Evolutionary conservation across 2,888 invertebrate genomes (phyloP), one percentile per base, ranked within the genome.

Genomic region (Pseudoips prasinana): DNA sequence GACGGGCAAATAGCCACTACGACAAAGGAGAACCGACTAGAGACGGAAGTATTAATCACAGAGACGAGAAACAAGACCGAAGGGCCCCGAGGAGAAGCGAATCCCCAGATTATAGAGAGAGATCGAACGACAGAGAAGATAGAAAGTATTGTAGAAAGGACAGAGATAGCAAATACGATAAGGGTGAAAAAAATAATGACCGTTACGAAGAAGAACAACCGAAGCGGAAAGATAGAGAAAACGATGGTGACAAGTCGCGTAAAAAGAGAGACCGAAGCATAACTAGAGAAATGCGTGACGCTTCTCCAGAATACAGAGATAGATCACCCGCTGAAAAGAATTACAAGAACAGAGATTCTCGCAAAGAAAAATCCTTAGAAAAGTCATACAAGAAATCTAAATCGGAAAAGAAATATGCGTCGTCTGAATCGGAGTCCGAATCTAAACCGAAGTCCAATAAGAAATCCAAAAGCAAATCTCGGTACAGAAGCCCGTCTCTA

Each of bases 361-460:
- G 65, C 1, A 74, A 67, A 37, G 80, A 73, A 2, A n/a, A 20
- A 20, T 20, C 20, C 22, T 46, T 56, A 1, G 74, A 76, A 7
- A 75, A 66, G 43, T 49, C 61, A 33, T 54, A 74, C 38, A 82
- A 78, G 55, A 73, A 60, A 28, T 54, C 65, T 1, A 69, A 49
- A 37, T 38, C 59, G 1, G 67, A 70, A 22, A 63, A 58, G 41
- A 59, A 61, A 25, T 65, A 71, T 7, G 55, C 72, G 0, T 71
- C 78, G 1, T 73, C 81, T 0, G 84, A 81, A 38, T 76, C 83
- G 0, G 82, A 82, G 20, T 22, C 58, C 0, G 82, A 82, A 41
- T 57, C 61, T 3, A 76, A 69, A 52, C 67, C 54, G n/a, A 66
- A 45, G 32, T 34, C 43, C 11, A 68, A 68, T 10, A 76, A 65